A percentile compares a stretch with the other conserved stretches of the same genome.
Evolutionary conservation across 2,888 invertebrate species (phyloP).

Genomic region (Spilosoma lubricipeda): DNA sequence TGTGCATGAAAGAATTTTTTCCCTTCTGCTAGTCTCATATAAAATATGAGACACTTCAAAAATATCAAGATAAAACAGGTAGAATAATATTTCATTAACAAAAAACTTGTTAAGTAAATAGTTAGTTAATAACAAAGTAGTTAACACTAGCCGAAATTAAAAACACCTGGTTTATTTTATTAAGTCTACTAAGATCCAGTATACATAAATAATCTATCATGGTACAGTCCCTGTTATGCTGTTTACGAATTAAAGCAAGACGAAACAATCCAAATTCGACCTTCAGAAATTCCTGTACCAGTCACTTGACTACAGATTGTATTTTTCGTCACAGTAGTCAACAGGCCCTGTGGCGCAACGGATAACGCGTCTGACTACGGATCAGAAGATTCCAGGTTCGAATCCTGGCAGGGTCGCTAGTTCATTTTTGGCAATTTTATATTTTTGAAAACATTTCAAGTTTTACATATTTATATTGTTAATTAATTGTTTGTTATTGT

Average conservation of each 20-base stretch:
- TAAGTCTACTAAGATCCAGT: background rate
- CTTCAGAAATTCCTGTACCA: background rate
- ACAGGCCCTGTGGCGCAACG: conserved; percentile 88
- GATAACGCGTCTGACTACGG: conserved; percentile 91
- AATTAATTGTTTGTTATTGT: background rate
- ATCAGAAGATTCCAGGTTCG: conserved; percentile 90
- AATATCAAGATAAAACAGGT: too few relatives aligned
- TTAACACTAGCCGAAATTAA: background rate
- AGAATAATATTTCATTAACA: background rate
- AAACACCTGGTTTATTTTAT: background rate
- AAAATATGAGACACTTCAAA: too few relatives aligned
- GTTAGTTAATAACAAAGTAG: too few relatives aligned
- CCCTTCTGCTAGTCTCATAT: too few relatives aligned
- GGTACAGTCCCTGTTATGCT: background rate
- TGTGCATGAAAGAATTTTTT: too few relatives aligned
- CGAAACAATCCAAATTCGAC: background rate
- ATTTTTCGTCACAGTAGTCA: background rate
- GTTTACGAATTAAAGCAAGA: background rate
- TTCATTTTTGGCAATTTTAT: conserved; percentile 34
- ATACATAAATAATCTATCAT: background rate
- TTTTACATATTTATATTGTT: too few relatives aligned
- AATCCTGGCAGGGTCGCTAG: conserved; percentile 88
- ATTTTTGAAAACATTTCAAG: background rate
- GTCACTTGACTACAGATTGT: background rate
- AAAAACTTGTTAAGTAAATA: too few relatives aligned